Conservation (phyloP, 2,888 invertebrate genomes). For the Hydraecia micacea region DNA sequence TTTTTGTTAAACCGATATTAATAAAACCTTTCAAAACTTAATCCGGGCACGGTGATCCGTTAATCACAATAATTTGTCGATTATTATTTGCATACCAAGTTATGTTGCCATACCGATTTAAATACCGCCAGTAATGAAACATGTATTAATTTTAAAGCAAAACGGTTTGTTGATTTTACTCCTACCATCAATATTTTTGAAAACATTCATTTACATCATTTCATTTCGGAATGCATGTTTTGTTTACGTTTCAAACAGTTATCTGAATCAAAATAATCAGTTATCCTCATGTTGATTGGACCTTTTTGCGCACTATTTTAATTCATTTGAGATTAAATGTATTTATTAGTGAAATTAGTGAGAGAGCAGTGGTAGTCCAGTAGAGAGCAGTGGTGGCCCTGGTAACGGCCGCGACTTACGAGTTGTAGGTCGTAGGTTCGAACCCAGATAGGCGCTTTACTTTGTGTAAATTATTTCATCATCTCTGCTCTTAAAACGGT, state of each 20-base stretch:
- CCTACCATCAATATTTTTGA: background rate
- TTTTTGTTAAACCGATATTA: background rate
- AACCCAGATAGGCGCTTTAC: too few species aligned
- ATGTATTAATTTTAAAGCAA: constrained; percentile 1
- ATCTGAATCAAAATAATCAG: background rate
- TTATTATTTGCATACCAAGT: constrained; percentile 19
- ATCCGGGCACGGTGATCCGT: background rate
- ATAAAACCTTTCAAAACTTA: constrained; percentile 3
- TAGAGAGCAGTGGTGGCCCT: too few species aligned
- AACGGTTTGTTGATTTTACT: background rate
- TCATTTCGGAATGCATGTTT: background rate
- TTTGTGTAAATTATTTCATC: too few species aligned
- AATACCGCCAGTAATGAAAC: background rate
- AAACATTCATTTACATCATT: background rate
- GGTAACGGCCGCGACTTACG: too few species aligned
- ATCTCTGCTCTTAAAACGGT: too few species aligned
- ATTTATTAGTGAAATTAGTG: background rate
- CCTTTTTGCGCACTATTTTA: constrained; percentile 5
- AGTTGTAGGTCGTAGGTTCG: too few species aligned
- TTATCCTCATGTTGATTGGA: too few species aligned
- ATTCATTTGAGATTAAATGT: background rate
- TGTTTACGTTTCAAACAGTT: constrained; percentile 2
- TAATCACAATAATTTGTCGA: constrained; percentile 4
- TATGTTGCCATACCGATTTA: background rate
- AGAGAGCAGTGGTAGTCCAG: too few species aligned